Conservation (phyloP, 2,888 invertebrate genomes). For the Cacoxenus indagator region DNA sequence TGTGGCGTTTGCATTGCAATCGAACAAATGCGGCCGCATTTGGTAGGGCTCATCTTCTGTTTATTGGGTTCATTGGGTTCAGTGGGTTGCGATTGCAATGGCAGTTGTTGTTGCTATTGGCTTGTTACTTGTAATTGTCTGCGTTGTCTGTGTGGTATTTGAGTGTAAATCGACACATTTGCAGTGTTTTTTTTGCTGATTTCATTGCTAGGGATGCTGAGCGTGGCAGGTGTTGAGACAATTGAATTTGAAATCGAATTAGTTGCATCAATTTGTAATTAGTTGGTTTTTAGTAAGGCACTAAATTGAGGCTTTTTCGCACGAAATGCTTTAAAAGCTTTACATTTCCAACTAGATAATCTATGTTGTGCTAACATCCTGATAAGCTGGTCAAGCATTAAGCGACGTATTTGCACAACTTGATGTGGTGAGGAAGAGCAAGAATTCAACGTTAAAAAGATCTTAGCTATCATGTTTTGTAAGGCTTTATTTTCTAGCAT, state of each 20-base stretch:
- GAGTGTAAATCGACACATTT: constrained; percentile 16
- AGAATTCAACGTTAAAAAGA: constrained; percentile 26
- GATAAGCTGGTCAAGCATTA: not conserved
- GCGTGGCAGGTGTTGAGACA: constrained; percentile 40
- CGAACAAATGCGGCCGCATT: not conserved
- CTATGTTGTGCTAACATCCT: not conserved
- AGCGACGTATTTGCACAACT: not conserved
- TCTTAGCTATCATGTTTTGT: constrained; percentile 24
- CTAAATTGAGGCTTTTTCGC: not conserved
- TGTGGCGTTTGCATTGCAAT: not conserved
- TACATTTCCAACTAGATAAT: too few species aligned
- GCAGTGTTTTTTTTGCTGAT: not conserved
- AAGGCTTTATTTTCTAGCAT: constrained; percentile 8
- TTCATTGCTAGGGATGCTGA: constrained; percentile 36
- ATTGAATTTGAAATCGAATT: constrained; percentile 61
- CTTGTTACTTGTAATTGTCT: constrained; percentile 4
- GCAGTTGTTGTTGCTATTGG: constrained; percentile 20
- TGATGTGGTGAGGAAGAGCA: not conserved
- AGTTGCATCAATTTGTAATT: constrained; percentile 49
- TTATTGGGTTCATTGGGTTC: not conserved
- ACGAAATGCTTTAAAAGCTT: not conserved
- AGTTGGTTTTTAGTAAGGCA: not conserved
- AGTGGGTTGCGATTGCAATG: not conserved
- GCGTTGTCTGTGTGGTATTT: constrained; percentile 21
- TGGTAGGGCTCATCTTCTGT: not conserved